phyloP scores from a whole-genome alignment of 30 jellyfish, hydroid and myxozoan genomes.

The Turritopsis dohrnii region DNA sequence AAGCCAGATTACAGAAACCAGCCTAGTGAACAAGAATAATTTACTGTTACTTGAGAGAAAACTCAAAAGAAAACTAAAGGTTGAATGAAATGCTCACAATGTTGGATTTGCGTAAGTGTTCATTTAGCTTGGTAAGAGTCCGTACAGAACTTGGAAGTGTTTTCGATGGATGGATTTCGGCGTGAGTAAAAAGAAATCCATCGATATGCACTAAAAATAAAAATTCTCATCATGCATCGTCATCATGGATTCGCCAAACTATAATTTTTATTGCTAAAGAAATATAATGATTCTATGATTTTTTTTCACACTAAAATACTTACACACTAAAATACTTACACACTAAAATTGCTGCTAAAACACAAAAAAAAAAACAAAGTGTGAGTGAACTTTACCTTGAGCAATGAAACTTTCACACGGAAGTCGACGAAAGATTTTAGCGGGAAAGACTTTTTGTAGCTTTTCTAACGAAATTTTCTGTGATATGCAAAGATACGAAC shows the following conservation, averaged over 20 bases:
- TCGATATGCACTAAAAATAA: neutral
- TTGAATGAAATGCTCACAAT: neutral
- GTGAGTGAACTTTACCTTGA: neutral
- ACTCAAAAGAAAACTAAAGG: neutral
- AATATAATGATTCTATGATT: too few relatives aligned
- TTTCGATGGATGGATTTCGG: slow-evolving; percentile 27
- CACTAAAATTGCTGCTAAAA: too few relatives aligned
- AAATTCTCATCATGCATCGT: neutral
- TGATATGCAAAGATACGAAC: slow-evolving; percentile 17
- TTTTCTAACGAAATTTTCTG: slow-evolving; percentile 34
- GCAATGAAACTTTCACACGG: slow-evolving; percentile 18
- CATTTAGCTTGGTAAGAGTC: neutral
- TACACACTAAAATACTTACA: too few relatives aligned
- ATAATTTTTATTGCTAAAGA: too few relatives aligned
- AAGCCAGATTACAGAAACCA: slow-evolving; percentile 30
- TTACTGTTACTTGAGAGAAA: neutral
- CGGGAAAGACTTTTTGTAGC: slow-evolving; percentile 8
- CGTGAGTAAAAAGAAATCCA: slow-evolving; percentile 22
- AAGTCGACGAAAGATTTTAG: slow-evolving; percentile 22
- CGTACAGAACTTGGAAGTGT: neutral
- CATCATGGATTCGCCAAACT: neutral
- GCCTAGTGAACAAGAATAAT: slow-evolving; percentile 23
- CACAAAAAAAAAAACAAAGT: neutral
- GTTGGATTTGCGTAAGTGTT: neutral
- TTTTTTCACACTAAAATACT: neutral